Evolutionary conservation across 2,797 vertebrate genomes (phyloP).

Genomic region (Spea hammondii): DNA sequence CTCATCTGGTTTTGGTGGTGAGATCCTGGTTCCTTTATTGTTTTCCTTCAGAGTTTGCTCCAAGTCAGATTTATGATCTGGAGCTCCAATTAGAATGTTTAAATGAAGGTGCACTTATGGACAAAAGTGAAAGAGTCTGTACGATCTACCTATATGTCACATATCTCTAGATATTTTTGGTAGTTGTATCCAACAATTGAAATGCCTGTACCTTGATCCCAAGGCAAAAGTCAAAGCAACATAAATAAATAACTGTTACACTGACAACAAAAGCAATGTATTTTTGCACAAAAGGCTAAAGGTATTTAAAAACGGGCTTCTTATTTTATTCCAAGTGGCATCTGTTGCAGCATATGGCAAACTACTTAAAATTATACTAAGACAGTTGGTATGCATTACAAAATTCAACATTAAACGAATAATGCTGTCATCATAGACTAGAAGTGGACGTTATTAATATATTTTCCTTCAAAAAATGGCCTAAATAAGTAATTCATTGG

Average conservation of each 20-base stretch:
- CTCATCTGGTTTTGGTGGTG: no score
- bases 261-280: background rate
- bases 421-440: background rate
- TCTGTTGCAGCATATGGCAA: constrained; percentile 38
- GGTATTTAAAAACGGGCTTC: constrained; percentile 11
- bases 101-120: no score
- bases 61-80: no score
- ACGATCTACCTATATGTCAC: no score
- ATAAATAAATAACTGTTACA: background rate
- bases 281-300: constrained; percentile 10
- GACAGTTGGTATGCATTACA: constrained; percentile 7
- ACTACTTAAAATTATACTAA: background rate
- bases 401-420: constrained; percentile 1
- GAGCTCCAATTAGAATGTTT: no score
- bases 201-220: background rate
- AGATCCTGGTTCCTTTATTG: no score
- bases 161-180: no score
- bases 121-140: no score
- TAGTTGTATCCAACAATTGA: background rate
- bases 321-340: constrained; percentile 20
- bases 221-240: background rate
- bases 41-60: no score
- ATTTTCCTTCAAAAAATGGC: no score
- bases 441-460: no score
- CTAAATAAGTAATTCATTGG: no score